A percentile compares a stretch with the other conserved stretches of the same genome.
Conservation (phyloP, 2,888 invertebrate species). For the Helobdella robusta region DNA sequence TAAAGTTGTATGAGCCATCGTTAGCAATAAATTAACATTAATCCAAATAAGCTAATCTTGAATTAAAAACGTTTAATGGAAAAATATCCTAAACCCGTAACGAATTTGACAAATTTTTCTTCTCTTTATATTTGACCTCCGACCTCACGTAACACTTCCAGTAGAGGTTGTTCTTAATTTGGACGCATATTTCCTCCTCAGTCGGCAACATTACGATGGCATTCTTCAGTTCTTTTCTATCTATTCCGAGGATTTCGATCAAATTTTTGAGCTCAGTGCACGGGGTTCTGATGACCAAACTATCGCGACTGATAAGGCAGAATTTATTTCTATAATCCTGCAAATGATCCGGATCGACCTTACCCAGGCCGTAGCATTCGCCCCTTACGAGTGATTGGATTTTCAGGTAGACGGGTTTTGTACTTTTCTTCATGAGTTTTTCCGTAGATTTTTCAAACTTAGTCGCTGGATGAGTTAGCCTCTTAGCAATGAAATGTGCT, state of each 20-base stretch:
- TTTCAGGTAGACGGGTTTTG: constrained; percentile 1
- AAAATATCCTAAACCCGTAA: no score
- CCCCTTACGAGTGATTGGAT: not conserved
- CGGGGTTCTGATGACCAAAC: constrained; percentile 14
- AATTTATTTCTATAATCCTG: not conserved
- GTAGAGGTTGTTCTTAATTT: not conserved
- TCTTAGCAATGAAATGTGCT: not conserved
- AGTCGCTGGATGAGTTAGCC: no score
- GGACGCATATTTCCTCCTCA: not conserved
- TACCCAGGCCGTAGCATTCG: constrained; percentile 17
- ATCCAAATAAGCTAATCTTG: no score
- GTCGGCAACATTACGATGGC: not conserved
- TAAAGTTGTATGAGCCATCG: no score
- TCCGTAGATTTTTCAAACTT: not conserved
- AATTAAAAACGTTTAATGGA: no score
- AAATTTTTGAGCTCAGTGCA: not conserved
- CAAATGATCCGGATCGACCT: constrained; percentile 4
- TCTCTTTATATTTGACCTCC: not conserved
- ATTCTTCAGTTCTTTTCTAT: not conserved
- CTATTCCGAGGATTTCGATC: constrained; percentile 10
- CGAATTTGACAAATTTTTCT: not conserved
- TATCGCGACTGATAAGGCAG: constrained; percentile 3
- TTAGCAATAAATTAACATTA: no score
- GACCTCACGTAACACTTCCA: not conserved
- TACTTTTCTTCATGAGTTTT: not conserved